phyloP scores from a whole-genome alignment of 1,140 invertebrate species.

The Chironomus tepperi region DNA sequence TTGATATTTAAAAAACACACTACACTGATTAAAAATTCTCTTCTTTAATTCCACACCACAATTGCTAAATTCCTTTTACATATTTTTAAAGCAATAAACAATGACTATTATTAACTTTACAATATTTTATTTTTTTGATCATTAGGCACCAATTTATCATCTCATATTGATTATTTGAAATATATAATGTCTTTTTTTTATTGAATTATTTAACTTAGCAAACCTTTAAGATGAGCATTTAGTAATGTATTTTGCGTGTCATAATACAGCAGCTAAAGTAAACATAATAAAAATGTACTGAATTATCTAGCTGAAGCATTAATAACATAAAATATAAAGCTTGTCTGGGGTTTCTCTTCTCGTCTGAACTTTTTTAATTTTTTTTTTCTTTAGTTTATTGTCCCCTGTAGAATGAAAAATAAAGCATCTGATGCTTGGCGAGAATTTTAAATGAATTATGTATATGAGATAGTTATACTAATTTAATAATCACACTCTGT shows the following conservation, averaged over 20 bases:
- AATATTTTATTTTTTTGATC: not conserved
- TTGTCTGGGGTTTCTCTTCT: no score
- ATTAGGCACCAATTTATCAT: conserved; percentile 22
- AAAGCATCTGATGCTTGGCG: not conserved
- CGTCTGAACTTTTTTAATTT: no score
- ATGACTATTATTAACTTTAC: not conserved
- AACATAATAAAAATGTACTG: no score
- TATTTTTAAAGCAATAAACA: not conserved
- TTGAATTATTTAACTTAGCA: no score
- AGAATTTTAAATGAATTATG: not conserved
- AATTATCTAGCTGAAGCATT: no score
- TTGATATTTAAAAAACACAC: no score
- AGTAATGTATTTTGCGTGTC: no score
- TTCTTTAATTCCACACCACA: not conserved
- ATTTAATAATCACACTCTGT: conserved; percentile 14
- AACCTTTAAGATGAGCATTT: no score
- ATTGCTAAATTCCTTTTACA: not conserved
- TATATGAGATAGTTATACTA: not conserved
- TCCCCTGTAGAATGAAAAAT: not conserved
- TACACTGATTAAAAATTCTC: not conserved
- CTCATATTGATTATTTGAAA: not conserved
- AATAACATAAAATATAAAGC: no score
- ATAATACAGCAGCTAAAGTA: no score
- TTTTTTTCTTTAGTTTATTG: not conserved
- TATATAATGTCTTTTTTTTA: no score